Conservation (phyloP, 1,140 invertebrate species). For the Laodelphax striatellus region DNA sequence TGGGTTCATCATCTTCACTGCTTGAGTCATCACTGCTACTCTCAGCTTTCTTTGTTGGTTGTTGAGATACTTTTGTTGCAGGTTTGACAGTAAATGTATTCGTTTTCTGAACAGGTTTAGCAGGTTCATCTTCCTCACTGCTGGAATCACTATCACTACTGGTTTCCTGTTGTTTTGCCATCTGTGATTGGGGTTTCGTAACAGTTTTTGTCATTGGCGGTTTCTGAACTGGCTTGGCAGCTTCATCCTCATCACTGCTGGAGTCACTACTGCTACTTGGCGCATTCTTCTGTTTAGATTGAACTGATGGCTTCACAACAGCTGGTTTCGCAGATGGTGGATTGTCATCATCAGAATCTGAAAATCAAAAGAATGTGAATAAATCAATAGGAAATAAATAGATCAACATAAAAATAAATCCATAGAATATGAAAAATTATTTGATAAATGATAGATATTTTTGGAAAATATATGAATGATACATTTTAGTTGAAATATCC, state of each 20-base stretch:
- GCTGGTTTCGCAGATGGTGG: slow-evolving; percentile 14
- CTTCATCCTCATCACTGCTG: slow-evolving; percentile 3
- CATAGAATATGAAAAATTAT: too few species aligned
- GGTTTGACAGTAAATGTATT: neutral
- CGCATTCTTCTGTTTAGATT: neutral
- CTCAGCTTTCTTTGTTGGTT: slow-evolving; percentile 12
- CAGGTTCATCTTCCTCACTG: slow-evolving; percentile 20
- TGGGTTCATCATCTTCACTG: slow-evolving; percentile 1
- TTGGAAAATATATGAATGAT: too few species aligned
- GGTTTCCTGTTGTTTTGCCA: slow-evolving; percentile 13
- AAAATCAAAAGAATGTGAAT: too few species aligned
- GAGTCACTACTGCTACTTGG: slow-evolving; percentile 8
- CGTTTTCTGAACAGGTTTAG: slow-evolving; percentile 7
- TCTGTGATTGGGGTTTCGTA: neutral
- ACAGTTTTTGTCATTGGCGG: neutral
- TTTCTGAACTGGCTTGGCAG: neutral
- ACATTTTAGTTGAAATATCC: too few species aligned
- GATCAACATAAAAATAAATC: too few species aligned
- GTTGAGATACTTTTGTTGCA: neutral
- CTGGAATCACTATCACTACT: slow-evolving; percentile 8
- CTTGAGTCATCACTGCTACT: slow-evolving; percentile 10
- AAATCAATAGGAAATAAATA: too few species aligned
- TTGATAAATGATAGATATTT: too few species aligned
- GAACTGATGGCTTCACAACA: neutral
- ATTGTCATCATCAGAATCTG: slow-evolving; percentile 14